Evolutionary conservation across 2,797 vertebrate species (phyloP).

Genomic region (Poliocrania exsul): DNA sequence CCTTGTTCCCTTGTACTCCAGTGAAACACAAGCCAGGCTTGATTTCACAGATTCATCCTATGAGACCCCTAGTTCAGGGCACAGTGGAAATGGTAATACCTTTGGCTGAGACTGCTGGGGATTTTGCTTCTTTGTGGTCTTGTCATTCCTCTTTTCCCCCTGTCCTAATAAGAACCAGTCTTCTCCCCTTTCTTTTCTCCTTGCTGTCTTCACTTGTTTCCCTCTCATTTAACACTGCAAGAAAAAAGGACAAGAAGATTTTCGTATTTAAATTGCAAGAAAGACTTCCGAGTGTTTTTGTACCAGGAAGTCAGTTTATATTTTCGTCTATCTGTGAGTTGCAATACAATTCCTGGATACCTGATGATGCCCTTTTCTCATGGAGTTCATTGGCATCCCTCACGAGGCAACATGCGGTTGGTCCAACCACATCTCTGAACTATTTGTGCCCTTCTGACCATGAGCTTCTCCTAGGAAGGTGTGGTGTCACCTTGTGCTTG

Average conservation of each 20-base stretch:
- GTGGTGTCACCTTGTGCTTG: neutral
- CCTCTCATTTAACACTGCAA: neutral
- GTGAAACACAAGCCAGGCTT: neutral
- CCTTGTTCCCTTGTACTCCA: neutral
- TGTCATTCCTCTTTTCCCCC: neutral
- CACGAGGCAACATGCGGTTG: rapidly evolving
- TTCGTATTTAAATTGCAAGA: neutral
- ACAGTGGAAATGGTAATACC: neutral
- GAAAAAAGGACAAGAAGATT: neutral
- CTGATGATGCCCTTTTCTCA: neutral
- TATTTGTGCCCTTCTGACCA: neutral
- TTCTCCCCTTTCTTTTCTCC: neutral
- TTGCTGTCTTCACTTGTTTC: neutral
- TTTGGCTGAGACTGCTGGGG: neutral
- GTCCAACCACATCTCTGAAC: rapidly evolving
- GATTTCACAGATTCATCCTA: neutral
- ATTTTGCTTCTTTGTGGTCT: neutral
- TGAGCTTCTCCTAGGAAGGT: neutral
- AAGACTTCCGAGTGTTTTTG: neutral
- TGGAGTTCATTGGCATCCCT: neutral
- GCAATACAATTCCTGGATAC: neutral
- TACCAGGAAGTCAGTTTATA: neutral
- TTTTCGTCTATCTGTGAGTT: neutral
- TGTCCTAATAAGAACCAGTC: neutral
- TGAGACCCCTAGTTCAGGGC: rapidly evolving